Evolutionary conservation across 1,140 invertebrate species (phyloP).

Genomic region (Caerostris extrusa): DNA sequence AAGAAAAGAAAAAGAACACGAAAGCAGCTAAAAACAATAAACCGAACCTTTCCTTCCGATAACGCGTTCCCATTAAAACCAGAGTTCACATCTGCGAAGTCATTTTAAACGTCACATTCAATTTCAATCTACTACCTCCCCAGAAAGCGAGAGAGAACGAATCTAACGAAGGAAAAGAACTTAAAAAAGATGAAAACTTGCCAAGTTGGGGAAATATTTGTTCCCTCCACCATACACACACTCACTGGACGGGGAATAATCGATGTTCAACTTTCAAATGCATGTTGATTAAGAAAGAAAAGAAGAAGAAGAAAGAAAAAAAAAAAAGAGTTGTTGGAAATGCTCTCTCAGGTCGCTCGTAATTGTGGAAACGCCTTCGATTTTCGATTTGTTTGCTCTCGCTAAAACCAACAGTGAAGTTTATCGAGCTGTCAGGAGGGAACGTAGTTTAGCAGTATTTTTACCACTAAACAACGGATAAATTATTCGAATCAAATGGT

Average conservation of each 20-base stretch:
- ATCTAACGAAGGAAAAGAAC: neutral
- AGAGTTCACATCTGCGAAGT: conserved; percentile 19
- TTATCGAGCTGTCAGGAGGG: conserved; percentile 13
- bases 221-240: neutral
- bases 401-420: conserved; percentile 27
- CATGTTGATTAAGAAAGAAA: conserved; percentile 9
- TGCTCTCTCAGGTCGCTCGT: conserved; percentile 1
- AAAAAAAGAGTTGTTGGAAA: neutral
- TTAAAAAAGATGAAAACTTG: conserved; percentile 10
- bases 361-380: conserved; percentile 18
- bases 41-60: neutral
- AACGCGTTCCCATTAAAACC: neutral
- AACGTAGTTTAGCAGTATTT: neutral
- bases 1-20: neutral
- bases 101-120: conserved; percentile 26
- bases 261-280: conserved; percentile 21
- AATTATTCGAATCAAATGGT: conserved; percentile 28
- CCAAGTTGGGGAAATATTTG: neutral
- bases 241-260: neutral
- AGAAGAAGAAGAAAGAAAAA: neutral
- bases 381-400: conserved; percentile 37
- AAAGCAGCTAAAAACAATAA: neutral
- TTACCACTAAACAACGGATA: neutral
- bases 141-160: neutral
- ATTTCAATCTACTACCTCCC: neutral